A percentile compares a stretch with the other conserved stretches of the same genome.
phyloP scores from a whole-genome alignment of 2,797 vertebrate genomes.

The Emys orbicularis region DNA sequence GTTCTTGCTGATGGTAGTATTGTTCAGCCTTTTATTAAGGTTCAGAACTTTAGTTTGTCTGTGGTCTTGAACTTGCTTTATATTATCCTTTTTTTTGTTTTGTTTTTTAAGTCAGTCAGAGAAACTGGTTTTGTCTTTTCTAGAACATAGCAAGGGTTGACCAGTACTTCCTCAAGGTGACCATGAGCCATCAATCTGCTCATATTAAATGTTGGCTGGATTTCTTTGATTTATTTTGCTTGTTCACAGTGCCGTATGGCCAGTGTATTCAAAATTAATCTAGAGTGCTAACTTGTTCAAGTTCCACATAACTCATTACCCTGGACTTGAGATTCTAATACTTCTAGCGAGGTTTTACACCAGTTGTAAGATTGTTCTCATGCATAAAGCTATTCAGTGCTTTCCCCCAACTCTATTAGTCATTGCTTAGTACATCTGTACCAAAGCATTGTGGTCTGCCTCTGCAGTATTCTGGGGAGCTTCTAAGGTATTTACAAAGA shows the following conservation, averaged over 20 bases:
- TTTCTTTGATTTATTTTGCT: neutral
- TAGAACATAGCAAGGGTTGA: neutral
- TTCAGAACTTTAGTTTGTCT: conserved; percentile 30
- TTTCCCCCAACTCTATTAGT: neutral
- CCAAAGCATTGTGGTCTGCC: neutral
- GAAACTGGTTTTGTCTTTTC: neutral
- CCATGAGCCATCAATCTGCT: neutral
- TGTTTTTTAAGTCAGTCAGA: neutral
- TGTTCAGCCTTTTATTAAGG: conserved; percentile 14
- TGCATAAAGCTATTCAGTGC: neutral
- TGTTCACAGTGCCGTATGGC: neutral
- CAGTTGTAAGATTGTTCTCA: neutral
- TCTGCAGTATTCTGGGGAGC: neutral
- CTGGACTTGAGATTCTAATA: neutral
- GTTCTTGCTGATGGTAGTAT: conserved; percentile 36
- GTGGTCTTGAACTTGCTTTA: conserved; percentile 42
- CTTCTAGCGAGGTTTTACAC: neutral
- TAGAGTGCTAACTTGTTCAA: neutral
- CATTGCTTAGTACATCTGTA: neutral
- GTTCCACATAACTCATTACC: neutral
- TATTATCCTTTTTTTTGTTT: neutral
- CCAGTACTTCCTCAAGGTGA: neutral
- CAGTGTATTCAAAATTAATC: neutral
- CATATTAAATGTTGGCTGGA: neutral
- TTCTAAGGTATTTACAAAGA: neutral